Base-by-base conservation (phyloP, 2,888 invertebrate genomes). In the Amphipoea oculea region DNA sequence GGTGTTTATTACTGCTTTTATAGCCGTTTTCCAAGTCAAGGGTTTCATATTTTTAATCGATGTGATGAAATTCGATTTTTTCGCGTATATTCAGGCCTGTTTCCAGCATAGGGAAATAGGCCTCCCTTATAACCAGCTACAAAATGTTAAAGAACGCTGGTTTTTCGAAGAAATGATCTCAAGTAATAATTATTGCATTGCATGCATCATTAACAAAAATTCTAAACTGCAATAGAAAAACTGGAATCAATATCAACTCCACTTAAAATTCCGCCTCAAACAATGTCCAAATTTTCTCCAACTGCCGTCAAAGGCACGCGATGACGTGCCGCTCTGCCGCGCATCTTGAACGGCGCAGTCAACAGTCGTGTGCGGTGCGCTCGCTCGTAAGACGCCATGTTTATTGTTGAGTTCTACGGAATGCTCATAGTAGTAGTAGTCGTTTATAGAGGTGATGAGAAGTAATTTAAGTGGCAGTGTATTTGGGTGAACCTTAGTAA, bases 281-380 rank as follows among this genome's bases (percentile, higher is more conserved):
- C 40, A 29, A 14, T 3, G 4, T 65, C 66, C n/a, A 57, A 79
- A 76, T 79, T 85, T 85, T 85, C 84, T 83, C 76, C 60, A 40
- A 51, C 62, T 72, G 66, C 36, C 57, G 73, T 65, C 73, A 74
- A 57, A 20, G 2, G 42, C 84, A 85, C 80, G 80, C 79, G 48
- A 84, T n/a, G 60, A 65, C 42, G 67, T 67, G 60, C 36, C 73
- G 83, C 71, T 83, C 76, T 74, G 17, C 23, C 45, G 76, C 84
- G 62, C 76, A 77, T 80, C 51, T 68, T 66, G 36, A 40, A 60
- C 65, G 11, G 1, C 5, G 57, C 48, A 14, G n/a, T n/a, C n/a
- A n/a, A n/a, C n/a, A n/a, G 42, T n/a, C 70, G 45, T 14, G 20
- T 14, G 71, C 65, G 69, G 60, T 29, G 51, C n/a, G 29, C 40